Evolutionary conservation across 1,140 invertebrate species (phyloP).

Genomic region (Macrocentrus cingulum): DNA sequence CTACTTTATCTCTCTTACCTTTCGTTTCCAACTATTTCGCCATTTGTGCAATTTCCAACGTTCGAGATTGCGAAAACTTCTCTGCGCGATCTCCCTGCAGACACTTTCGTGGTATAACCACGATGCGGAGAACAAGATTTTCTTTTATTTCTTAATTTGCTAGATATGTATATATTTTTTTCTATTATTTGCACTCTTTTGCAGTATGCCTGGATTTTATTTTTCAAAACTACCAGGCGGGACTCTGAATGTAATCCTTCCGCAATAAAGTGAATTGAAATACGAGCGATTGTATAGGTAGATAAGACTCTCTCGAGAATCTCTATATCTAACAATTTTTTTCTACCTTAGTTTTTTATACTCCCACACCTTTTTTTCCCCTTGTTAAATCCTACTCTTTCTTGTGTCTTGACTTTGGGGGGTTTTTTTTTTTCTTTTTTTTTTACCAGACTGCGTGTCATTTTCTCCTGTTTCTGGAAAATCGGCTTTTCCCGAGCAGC

Average conservation of each 20-base stretch:
- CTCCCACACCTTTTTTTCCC: neutral
- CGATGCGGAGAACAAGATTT: conserved; percentile 2
- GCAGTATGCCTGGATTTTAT: neutral
- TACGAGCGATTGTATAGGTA: conserved; percentile 20
- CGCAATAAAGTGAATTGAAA: conserved; percentile 21
- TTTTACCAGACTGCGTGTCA: conserved; percentile 7
- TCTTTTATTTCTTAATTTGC: neutral
- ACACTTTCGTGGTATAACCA: conserved; percentile 4
- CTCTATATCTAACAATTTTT: too few species aligned
- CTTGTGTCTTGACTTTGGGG: conserved; percentile 9
- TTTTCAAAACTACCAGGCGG: conserved; percentile 1
- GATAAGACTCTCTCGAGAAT: conserved; percentile 3
- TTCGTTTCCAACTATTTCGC: conserved; percentile 10
- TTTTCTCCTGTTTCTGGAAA: conserved; percentile 12
- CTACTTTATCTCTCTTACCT: conserved; percentile 1
- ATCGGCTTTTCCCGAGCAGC: conserved; percentile 23
- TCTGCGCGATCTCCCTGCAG: neutral
- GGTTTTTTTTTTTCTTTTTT: conserved; percentile 16
- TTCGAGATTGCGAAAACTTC: conserved; percentile 16
- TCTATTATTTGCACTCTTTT: neutral
- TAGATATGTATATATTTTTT: neutral
- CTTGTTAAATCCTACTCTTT: neutral
- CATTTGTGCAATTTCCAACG: conserved; percentile 8
- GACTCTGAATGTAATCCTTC: conserved; percentile 10
- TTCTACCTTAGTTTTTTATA: conserved; percentile 7